Evolutionary conservation across 2,888 invertebrate species (phyloP).

Genomic region (Amphimallon solstitiale): DNA sequence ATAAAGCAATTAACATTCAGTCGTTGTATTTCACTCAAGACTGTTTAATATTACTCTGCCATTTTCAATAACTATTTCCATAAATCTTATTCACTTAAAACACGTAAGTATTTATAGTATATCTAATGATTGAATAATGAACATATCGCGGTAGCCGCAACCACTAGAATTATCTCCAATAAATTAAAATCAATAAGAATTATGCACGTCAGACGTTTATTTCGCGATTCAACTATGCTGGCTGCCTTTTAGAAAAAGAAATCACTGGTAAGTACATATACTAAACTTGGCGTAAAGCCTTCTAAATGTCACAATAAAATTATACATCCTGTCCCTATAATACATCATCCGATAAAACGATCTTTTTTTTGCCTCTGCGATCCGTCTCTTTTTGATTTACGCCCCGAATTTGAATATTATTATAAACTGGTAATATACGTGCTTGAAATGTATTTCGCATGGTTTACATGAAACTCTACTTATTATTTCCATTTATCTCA

Average conservation of each 20-base stretch:
- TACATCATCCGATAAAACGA: not conserved
- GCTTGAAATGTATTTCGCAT: no score
- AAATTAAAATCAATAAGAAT: slow-evolving; percentile 29
- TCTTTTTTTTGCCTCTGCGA: no score
- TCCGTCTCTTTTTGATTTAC: no score
- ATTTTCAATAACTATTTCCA: not conserved
- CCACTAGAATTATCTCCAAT: slow-evolving; percentile 16
- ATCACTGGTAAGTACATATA: slow-evolving; percentile 6
- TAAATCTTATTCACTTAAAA: slow-evolving; percentile 2
- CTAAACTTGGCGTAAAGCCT: slow-evolving; percentile 11
- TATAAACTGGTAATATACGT: no score
- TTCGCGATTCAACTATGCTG: slow-evolving; percentile 2
- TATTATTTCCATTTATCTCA: no score
- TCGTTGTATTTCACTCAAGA: no score
- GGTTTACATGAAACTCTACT: no score
- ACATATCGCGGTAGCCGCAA: not conserved
- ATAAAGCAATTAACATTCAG: no score
- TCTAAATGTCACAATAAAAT: slow-evolving; percentile 32
- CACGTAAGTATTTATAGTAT: not conserved
- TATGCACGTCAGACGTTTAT: slow-evolving; percentile 4
- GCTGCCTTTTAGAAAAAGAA: slow-evolving; percentile 5
- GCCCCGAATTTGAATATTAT: no score
- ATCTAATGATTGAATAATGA: slow-evolving; percentile 8
- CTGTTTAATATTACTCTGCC: no score
- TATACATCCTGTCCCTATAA: slow-evolving; percentile 30